Evolutionary conservation across 2,113 vertebrate species (phyloP).

Genomic region (Cryptomyrus ogoouensis): DNA sequence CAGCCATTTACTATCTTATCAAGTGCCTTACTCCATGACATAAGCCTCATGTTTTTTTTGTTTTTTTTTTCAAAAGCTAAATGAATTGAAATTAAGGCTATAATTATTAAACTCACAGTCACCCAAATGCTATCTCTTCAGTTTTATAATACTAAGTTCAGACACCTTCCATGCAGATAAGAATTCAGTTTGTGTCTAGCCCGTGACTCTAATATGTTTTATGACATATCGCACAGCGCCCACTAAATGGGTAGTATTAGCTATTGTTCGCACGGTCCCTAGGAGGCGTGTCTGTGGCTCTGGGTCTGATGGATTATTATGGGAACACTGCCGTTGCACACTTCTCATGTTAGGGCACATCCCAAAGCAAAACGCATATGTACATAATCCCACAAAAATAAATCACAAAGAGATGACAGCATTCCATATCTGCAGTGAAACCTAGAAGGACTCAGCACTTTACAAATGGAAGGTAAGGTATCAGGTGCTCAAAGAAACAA

Average conservation of each 20-base stretch:
- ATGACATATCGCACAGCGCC: not conserved
- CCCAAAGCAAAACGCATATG: not conserved
- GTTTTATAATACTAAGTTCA: not conserved
- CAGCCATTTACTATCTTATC: not conserved
- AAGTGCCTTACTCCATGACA: not conserved
- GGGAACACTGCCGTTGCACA: not conserved
- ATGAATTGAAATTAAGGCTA: not conserved
- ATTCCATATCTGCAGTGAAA: not conserved
- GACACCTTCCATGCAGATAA: not conserved
- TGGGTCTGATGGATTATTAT: not conserved
- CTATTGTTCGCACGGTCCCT: not conserved
- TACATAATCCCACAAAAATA: not conserved
- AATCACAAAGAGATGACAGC: not conserved
- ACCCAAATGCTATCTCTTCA: not conserved
- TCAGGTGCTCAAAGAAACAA: not conserved
- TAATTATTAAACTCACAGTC: not conserved
- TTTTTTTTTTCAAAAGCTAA: not conserved
- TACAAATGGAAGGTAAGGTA: not conserved
- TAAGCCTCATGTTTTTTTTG: not conserved
- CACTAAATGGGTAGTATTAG: not conserved
- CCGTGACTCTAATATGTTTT: not conserved
- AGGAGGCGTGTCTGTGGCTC: not conserved
- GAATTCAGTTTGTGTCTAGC: not conserved
- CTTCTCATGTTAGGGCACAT: not conserved
- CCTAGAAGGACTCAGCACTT: not conserved